A percentile compares a stretch with the other conserved stretches of the same genome.
phyloP scores from a whole-genome alignment of 2,113 vertebrate species.

The Nesogale talazaci region DNA sequence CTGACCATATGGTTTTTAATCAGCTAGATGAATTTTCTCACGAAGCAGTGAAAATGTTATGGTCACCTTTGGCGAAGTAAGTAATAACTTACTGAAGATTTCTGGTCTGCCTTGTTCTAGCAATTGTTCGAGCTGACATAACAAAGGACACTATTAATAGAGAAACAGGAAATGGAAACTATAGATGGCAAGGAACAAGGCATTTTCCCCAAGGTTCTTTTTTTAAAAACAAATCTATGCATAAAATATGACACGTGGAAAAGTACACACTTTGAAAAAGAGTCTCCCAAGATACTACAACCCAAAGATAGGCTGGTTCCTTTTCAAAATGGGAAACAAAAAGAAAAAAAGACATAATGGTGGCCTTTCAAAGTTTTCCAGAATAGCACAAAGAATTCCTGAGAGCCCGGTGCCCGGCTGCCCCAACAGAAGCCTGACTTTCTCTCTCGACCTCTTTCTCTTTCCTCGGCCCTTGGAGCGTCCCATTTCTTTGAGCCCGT shows the following conservation, averaged over 20 bases:
- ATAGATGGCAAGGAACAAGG: not conserved
- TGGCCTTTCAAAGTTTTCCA: conserved; percentile 45
- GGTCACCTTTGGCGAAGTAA: conserved; percentile 53
- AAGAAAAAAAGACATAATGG: not conserved
- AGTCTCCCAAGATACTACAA: not conserved
- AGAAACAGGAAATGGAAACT: conserved; percentile 55
- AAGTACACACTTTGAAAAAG: not conserved
- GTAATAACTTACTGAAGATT: conserved; percentile 48
- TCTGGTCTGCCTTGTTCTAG: conserved; percentile 25
- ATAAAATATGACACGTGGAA: conserved; percentile 47
- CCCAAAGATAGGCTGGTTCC: not conserved
- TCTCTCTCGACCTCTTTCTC: not conserved
- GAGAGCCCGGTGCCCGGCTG: not conserved
- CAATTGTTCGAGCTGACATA: conserved; percentile 47
- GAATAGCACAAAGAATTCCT: conserved; percentile 44
- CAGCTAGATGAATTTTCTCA: conserved; percentile 52
- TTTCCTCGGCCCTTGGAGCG: too few species aligned
- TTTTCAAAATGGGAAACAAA: too few species aligned
- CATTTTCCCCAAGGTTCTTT: not conserved
- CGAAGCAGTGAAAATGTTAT: conserved; percentile 42
- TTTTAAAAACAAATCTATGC: not conserved
- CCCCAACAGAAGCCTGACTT: not conserved
- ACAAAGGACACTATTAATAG: conserved; percentile 40
- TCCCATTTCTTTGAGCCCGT: too few species aligned
- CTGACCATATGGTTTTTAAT: conserved; percentile 59